Evolutionary conservation across 1,140 invertebrate genomes (phyloP).

Genomic region (Acromyrmex charruanus): DNA sequence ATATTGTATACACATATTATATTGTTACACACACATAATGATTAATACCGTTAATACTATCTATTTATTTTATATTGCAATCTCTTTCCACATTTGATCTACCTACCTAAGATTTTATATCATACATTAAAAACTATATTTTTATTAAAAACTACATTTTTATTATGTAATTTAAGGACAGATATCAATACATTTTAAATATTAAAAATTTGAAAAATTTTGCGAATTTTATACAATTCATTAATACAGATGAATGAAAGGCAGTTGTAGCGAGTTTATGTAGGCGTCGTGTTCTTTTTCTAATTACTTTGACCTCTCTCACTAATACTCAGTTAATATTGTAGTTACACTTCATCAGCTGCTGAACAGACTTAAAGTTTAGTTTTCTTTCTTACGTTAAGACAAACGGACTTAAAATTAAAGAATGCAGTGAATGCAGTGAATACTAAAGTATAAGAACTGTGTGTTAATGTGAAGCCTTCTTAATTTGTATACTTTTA

Average conservation of each 20-base stretch:
- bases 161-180: not conserved
- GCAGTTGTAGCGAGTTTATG: conserved; percentile 57
- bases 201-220: not conserved
- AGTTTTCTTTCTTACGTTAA: conserved; percentile 67
- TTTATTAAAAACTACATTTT: conserved; percentile 31
- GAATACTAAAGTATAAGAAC: not conserved
- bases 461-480: conserved; percentile 13
- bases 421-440: conserved; percentile 18
- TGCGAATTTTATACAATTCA: not conserved
- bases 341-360: conserved; percentile 68
- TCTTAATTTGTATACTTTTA: conserved; percentile 26
- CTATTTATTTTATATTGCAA: not conserved
- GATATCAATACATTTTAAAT: not conserved
- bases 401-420: conserved; percentile 21
- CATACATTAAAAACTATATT: conserved; percentile 17
- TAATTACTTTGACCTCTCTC: conserved; percentile 80
- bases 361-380: conserved; percentile 61
- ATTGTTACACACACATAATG: not conserved
- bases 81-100: not conserved
- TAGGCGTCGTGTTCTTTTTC: conserved; percentile 73
- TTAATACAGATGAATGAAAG: conserved; percentile 57
- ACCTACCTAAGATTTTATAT: not conserved
- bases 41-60: not conserved
- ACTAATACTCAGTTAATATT: conserved; percentile 67
- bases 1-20: no score